Evolutionary conservation across 2,888 invertebrate genomes (phyloP), one percentile per base, ranked within the genome.

Genomic region (Chymomyza amoena): DNA sequence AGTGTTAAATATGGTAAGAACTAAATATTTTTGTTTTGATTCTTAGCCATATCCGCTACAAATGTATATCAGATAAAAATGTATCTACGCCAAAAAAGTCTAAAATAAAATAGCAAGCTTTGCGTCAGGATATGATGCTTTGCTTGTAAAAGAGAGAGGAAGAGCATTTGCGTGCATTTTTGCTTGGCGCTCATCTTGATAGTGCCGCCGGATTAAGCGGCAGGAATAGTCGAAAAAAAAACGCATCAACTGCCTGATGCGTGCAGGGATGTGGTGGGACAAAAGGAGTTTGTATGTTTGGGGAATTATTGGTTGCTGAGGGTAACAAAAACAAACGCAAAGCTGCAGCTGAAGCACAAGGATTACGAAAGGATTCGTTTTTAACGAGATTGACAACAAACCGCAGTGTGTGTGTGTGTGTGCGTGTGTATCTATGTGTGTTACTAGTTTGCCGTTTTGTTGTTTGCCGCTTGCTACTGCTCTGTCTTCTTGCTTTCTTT

Each of bases 291-390:
- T 36, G 36, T 20, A 10, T 1, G 28, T 25, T 28, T 25, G 25
- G 57, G 13, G 57, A 57, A 57, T 25, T 57, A 18, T 15, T 15
- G 25, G 25, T 25, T 6, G 57, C 18, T 54, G 71, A 77, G 71
- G 77, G 77, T 75, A 73, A 81, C 75, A 73, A 82, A 77, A 78
- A 78, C 75, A 81, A 81, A 77, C 77, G 80, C 70, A 84, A 80
- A 82, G 85, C 87, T 82, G 85, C 87, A 84, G 75, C 72, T 82
- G 83, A 87, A 84, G 83, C 85, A 82, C 85, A 82, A 75, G 83
- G 83, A 84, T 84, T 84, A 84, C 87, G 85, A 84, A 84, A 84
- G 87, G 83, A 84, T 84, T 84, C 83, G 80, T 85, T 84, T 87
- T 86, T 84, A 84, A 84, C 83, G 87, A 84, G 87, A 84, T 84